Evolutionary conservation across 2,113 vertebrate species (phyloP).

Genomic region (human): GRCh38 chr17:31824501-31825000

Average conservation of each 20-base stretch:
- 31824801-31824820: not conserved
- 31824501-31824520: not conserved
- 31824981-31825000: conserved; percentile 29
- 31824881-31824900: not conserved
- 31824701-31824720: not conserved
- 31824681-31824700: not conserved
- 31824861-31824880: conserved; percentile 22
- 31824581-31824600: not conserved
- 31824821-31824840: conserved; percentile 21
- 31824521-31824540: not conserved
- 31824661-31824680: conserved; percentile 30
- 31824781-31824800: not conserved
- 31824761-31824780: not conserved
- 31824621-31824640: not conserved
- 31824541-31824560: not conserved
- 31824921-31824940: not conserved
- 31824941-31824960: not conserved
- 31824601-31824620: not conserved
- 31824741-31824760: conserved; percentile 1
- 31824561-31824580: conserved; percentile 12
- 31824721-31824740: not conserved
- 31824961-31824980: conserved; percentile 53
- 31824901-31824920: conserved; percentile 45
- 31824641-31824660: conserved; percentile 25
- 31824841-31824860: not conserved